Base-by-base conservation (phyloP, 2,113 vertebrate genomes). In the Variabilichromis moorii region DNA sequence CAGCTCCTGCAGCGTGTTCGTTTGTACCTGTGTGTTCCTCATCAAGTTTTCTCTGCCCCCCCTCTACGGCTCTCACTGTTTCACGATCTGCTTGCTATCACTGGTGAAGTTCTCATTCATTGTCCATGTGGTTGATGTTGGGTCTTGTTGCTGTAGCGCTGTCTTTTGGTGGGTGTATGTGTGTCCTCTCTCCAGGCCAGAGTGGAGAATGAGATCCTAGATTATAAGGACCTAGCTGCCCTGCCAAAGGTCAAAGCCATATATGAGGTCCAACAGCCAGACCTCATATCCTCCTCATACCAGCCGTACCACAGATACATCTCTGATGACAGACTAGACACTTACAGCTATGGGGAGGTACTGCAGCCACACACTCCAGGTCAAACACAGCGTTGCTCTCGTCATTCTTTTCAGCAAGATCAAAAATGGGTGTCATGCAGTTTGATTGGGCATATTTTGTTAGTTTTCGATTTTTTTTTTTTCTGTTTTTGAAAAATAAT, bases 181-280 rank as follows among this genome's bases (percentile, higher is more conserved):
- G 89, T 96, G 90, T 96, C 96, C 93, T 97, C 95, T 97, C 95
- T 96, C 94, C 95, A 99, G 99, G 98, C 98, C 96, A 99, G 98
- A 97, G 97, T 99, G 98, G 97, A 98, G 97, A 98, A 98, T 97
- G 97, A 99, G 96, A 97, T 99, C 96, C 98, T 99, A 97, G 98
- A 98, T 97, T 99, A 99, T 98, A 99, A 98, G 98, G 98, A 99
- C 95, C 97, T 99, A 96, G 99, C 99, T 91, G 98, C 98, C 93
- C 98, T 99, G 95, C 99, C 98, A 97, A 99, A 99, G 97, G 97
- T 99, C 97, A 99, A 99, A 96, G 97, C 98, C 96, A 99, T 99
- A 97, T 99, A 99, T 78, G 98, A 99, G 95, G 97, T 99, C 92
- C 98, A 98, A 91, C 98, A 97, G 91, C 99, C 99, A 51, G 98